Evolutionary conservation across 2,888 invertebrate genomes (phyloP), one percentile per base, ranked within the genome.

Genomic region (Zootermopsis nevadensis): DNA sequence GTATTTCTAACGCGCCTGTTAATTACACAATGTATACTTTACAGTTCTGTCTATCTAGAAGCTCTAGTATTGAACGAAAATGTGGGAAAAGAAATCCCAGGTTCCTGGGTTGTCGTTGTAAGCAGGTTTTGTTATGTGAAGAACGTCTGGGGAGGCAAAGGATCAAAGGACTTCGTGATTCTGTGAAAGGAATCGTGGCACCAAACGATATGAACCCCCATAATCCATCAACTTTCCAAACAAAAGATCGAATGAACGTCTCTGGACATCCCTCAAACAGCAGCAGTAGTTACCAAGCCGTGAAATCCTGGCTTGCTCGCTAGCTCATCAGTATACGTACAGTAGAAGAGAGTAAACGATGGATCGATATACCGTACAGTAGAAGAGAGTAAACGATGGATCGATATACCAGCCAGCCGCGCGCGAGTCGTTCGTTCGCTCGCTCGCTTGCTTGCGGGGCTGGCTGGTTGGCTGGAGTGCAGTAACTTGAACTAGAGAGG

Each of bases 331-430:
- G 77, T 77, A 77, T 77, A 77, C 55, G 38, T 27, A 66, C n/a
- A n/a, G n/a, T n/a, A 66, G 15, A 69, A 24, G 60, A 48, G 27
- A 76, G 19, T 10, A 27, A 76, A 48, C 38, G 48, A 27, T 77
- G 77, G 77, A 77, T 77, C 77, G 77, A 77, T 77, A 77, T 48
- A 3, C 48, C 27, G 38, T 27, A 66, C n/a, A n/a, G n/a, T n/a
- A 66, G 15, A 69, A 24, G 60, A 48, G 27, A 76, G 19, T 10
- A 27, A 76, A 48, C 38, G 48, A 27, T 77, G 77, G 77, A 77
- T 77, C 77, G 77, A 77, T 77, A 77, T 48, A 3, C 48, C 27
- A 27, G 60, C 60, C 60, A 8, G 48, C 10, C 48, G 48, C 15
- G 27, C n/a, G 31, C 55, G 31, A 77, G 53, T 48, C 55, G 48